phyloP scores from a whole-genome alignment of 2,113 vertebrate species.

The Stictonetta naevosa region DNA sequence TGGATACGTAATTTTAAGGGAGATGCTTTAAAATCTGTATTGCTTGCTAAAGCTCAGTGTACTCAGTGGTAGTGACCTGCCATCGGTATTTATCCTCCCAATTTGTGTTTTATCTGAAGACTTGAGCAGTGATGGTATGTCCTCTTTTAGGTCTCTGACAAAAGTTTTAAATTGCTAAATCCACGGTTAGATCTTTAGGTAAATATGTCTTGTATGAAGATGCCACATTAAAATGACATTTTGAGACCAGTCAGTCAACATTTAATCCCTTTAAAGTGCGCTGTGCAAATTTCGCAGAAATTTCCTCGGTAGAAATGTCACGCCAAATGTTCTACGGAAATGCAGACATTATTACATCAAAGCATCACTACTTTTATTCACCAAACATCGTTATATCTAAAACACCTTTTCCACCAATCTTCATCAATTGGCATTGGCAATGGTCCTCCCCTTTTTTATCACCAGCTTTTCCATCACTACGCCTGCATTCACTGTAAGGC shows the following conservation, averaged over 20 bases:
- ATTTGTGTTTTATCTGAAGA: background rate
- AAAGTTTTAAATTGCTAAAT: background rate
- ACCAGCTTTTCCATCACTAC: background rate
- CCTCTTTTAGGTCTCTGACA: background rate
- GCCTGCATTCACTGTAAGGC: background rate
- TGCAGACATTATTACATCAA: background rate
- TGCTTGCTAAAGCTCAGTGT: background rate
- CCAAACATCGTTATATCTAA: background rate
- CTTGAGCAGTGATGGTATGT: background rate
- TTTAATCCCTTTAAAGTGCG: background rate
- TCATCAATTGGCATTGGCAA: background rate
- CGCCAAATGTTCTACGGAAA: background rate
- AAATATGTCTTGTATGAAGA: background rate
- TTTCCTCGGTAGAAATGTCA: background rate
- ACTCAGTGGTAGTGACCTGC: background rate
- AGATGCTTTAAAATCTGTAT: background rate
- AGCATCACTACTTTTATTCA: background rate
- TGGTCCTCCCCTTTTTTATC: background rate
- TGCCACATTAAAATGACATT: background rate
- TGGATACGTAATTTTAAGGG: background rate
- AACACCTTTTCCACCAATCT: background rate
- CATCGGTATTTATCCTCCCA: background rate
- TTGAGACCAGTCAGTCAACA: background rate
- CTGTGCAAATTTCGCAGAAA: background rate
- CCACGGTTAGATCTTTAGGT: background rate